These are phyloP conservation scores for Poeciliopsis turneri DNA, from an alignment of 2,797 vertebrate species.

Conservation along the genomic window DNA sequence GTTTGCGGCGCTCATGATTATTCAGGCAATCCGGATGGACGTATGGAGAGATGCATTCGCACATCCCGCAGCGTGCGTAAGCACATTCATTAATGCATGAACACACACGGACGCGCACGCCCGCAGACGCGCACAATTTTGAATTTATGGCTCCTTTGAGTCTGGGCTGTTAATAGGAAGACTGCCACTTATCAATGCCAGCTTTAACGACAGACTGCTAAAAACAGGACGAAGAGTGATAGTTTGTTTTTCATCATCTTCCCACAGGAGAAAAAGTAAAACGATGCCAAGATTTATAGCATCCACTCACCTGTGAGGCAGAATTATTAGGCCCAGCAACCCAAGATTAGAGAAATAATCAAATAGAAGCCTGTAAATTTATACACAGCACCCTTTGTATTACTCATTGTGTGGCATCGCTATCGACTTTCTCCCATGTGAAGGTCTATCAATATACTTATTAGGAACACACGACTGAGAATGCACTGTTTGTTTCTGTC, in stretches of 20 bases:
- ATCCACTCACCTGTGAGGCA: slow-evolving; percentile 66
- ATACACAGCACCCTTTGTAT: slow-evolving; percentile 47
- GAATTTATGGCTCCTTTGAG: slow-evolving; percentile 75
- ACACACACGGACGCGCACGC: slow-evolving; percentile 2
- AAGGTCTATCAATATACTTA: slow-evolving; percentile 48
- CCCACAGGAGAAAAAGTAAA: slow-evolving; percentile 63
- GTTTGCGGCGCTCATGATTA: slow-evolving; percentile 32
- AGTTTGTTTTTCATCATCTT: slow-evolving; percentile 80
- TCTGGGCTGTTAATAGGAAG: slow-evolving; percentile 76
- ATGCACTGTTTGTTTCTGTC: slow-evolving; percentile 40
- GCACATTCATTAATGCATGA: slow-evolving; percentile 13
- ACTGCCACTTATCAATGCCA: slow-evolving; percentile 78
- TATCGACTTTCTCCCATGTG: slow-evolving; percentile 46
- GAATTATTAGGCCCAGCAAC: slow-evolving; percentile 73
- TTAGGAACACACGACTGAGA: slow-evolving; percentile 38
- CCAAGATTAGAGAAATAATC: slow-evolving; percentile 79
- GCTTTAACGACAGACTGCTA: slow-evolving; percentile 75
- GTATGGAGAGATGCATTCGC: neutral
- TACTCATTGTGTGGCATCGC: slow-evolving; percentile 48
- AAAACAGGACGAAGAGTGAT: slow-evolving; percentile 78
- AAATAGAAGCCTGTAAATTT: slow-evolving; percentile 74
- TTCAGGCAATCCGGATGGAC: slow-evolving; percentile 9
- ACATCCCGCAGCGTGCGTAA: slow-evolving; percentile 14
- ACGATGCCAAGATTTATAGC: slow-evolving; percentile 67
- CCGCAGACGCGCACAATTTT: slow-evolving; percentile 13